Evolutionary conservation across 2,113 vertebrate genomes (phyloP), one percentile per base, ranked within the genome.

Genomic region (Ailuropoda melanoleuca): DNA sequence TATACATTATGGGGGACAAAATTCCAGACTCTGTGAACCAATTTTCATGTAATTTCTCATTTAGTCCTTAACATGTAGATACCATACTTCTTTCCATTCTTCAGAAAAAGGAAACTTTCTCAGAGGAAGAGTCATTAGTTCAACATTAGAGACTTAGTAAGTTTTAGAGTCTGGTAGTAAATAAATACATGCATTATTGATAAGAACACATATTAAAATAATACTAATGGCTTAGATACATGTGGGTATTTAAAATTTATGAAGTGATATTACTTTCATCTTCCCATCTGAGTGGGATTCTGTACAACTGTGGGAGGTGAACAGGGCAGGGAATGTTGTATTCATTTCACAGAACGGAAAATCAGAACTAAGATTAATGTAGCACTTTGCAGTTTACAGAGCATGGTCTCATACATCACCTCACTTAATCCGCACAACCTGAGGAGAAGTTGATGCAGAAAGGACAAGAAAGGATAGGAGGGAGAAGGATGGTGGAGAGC

Each of bases 141-240:
- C 37, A 96, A 15, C 50, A 8, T 75, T 62, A n/a, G 34, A 66
- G 34, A 62, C 85, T 62, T 80, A 80, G 62, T 83, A 95, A 48
- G 12, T 39, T 88, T 8, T 39, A 60, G 2, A 84, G 8, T 15
- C 18, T 74, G 23, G n/a, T 84, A 88, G 81, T 68, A 93, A 78
- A 82, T 82, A 96, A 90, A 90, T 48, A 34, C 23, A 93, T 95
- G n/a, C n/a, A 93, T 88, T 88, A 97, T 96, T 96, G 89, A 96
- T 60, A 87, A 72, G 66, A 88, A 78, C 55, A 70, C 31, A 90
- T 39, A 83, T 66, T 92, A 88, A 95, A 86, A 72, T 84, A 83
- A 75, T 88, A 34, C 82, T 91, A 95, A 95, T 95, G 50, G 60
- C 48, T 80, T 96, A 93, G 26, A 62, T 83, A 62, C 66, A n/a